Evolutionary conservation across 2,113 vertebrate species (phyloP), one percentile per base, ranked within the genome.

Genomic region (Speoplatyrhinus poulsoni): DNA sequence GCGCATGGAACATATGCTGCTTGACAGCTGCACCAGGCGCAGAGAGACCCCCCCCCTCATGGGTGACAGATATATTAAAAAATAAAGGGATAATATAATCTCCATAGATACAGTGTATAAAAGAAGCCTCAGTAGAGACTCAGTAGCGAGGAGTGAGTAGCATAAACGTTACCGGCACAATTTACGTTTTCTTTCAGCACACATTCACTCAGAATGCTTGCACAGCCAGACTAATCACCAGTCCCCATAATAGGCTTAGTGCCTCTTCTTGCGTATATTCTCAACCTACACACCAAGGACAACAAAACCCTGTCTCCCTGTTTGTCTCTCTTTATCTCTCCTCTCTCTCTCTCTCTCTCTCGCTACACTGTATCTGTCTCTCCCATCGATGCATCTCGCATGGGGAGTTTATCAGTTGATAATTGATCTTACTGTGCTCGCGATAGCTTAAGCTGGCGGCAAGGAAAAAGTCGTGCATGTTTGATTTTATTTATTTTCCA

Each of bases 71-170:
- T 52, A 61, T 36, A 41, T 12, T 16, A 36, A 59, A 62, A 46
- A 62, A 17, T 71, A 62, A 82, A 76, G 72, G 60, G 56, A 73
- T 19, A 69, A 60, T 57, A 57, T 65, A 69, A 84, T 86, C 82
- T 90, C 84, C 79, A 77, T 83, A 82, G 85, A 85, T 79, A 76
- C 74, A 74, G 65, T 84, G 75, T 79, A 71, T 67, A 75, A 76
- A 59, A 9, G 46, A 59, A 58, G 67, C n/a, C n/a, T 10, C n/a
- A 19, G 57, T 2, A 5, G 53, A 17, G 26, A 82, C 26, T 59
- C 67, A 54, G 65, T 63, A 60, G 67, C 17, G 1, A 68, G 50
- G 77, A 82, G 70, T 74, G 77, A 76, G 73, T 73, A 26, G 65
- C 68, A 70, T 77, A 83, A 88, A 80, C 41, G 65, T 67, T 59